A percentile compares a stretch with the other conserved stretches of the same genome.
Evolutionary conservation across 2,113 vertebrate genomes (phyloP).

Genomic region (Pteronura brasiliensis): DNA sequence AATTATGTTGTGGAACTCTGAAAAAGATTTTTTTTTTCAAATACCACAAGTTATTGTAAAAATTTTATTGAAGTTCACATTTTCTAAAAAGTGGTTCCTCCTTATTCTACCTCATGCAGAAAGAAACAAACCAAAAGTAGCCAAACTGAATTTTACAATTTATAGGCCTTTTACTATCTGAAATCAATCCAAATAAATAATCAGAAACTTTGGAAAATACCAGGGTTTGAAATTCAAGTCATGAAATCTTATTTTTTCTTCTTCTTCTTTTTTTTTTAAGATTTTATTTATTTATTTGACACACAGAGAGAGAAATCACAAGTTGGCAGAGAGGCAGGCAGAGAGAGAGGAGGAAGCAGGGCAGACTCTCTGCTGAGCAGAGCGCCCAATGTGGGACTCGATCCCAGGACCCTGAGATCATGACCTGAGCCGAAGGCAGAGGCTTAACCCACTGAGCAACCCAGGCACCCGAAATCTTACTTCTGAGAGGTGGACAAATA

Average conservation of each 20-base stretch:
- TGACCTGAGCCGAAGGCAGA: no score
- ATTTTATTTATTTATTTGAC: no score
- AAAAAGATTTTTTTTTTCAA: not conserved
- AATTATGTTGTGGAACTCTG: not conserved
- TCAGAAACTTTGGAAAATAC: not conserved
- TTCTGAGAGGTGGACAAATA: not conserved
- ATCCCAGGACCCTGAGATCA: no score
- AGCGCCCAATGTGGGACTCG: no score
- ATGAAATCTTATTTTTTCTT: not conserved
- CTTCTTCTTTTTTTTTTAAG: no score
- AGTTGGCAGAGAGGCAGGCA: no score
- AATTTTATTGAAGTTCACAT: not conserved
- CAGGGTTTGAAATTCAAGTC: not conserved
- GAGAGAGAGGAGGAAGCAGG: no score
- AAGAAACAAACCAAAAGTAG: not conserved
- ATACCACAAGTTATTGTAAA: not conserved
- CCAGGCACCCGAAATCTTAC: not conserved
- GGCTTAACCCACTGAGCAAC: no score
- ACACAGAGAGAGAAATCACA: no score
- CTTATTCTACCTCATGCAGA: not conserved
- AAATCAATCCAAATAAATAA: not conserved
- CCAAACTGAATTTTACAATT: not conserved
- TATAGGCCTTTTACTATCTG: not conserved
- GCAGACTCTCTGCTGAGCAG: no score
- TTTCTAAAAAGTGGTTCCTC: not conserved